These are phyloP conservation scores for Chiridota heheva DNA, from an alignment of 35 echinoderm and acorn worm genomes.

Conservation along the genomic window DNA sequence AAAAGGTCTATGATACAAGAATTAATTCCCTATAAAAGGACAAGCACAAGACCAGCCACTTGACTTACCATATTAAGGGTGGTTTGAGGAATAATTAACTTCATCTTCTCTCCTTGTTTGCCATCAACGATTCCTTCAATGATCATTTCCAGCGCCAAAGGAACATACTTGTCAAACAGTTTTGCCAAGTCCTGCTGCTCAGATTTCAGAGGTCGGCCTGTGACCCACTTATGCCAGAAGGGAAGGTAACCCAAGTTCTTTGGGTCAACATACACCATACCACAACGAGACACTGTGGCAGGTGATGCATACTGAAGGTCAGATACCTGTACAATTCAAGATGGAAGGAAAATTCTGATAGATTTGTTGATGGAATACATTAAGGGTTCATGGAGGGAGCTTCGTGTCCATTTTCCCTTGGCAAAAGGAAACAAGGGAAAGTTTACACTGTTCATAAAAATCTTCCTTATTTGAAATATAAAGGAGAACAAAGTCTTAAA, in stretches of 20 bases:
- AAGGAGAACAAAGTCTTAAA: too few species aligned
- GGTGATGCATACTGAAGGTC: slow-evolving; percentile 99
- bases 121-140: slow-evolving; percentile 93
- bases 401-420: too few species aligned
- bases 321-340: slow-evolving; percentile 63
- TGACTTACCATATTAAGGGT: slow-evolving; percentile 91
- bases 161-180: slow-evolving; percentile 98
- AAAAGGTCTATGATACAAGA: too few species aligned
- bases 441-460: too few species aligned
- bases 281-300: slow-evolving; percentile 95
- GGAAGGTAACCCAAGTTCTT: slow-evolving; percentile 97
- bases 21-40: too few species aligned
- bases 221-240: slow-evolving; percentile 97
- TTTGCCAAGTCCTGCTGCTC: slow-evolving; percentile 78
- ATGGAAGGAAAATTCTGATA: neutral
- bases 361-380: too few species aligned
- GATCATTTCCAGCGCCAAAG: slow-evolving; percentile 80
- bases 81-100: slow-evolving; percentile 95
- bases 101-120: slow-evolving; percentile 91
- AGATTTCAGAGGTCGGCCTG: slow-evolving; percentile 58
- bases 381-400: too few species aligned
- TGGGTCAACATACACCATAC: slow-evolving; percentile 99
- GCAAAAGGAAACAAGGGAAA: too few species aligned
- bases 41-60: too few species aligned
- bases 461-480: too few species aligned